Evolutionary conservation across 2,888 invertebrate species (phyloP), one percentile per base, ranked within the genome.

Genomic region (Nemapogon koenigi): DNA sequence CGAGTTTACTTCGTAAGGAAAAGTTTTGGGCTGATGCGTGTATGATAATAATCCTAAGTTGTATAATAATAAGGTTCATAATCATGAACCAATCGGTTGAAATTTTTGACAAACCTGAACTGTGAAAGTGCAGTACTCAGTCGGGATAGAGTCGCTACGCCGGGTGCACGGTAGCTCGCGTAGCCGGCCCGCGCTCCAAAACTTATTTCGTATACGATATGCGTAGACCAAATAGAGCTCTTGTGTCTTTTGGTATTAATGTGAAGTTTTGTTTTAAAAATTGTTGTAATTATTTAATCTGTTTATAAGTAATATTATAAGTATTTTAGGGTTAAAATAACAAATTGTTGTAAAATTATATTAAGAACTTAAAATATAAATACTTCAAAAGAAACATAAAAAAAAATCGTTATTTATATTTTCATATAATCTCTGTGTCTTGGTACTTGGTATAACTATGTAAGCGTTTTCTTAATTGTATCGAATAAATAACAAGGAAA

Each of bases 151-250:
- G 72, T 67, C 59, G 57, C 56, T 59, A 49, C 43, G 49, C 52
- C 50, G 66, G 55, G 53, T 53, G 60, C 50, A 60, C 62, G 53
- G 39, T 43, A 44, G 50, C 43, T 44, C 44, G 48, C 49, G 53
- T 42, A 48, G 13, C 40, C 38, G 46, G 51, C 43, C 47, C 17
- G n/a, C 55, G 52, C 52, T 50, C 33, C 55, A 46, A 49, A 76
- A 76, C 76, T 76, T 76, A 66, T 59, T 71, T 63, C 76, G 76
- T 60, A 57, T 33, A 19, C 33, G 19, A n/a, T n/a, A n/a, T n/a
- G n/a, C n/a, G n/a, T n/a, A n/a, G n/a, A n/a, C n/a, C n/a, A n/a
- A n/a, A n/a, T n/a, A n/a, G n/a, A n/a, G n/a, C n/a, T n/a, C n/a
- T n/a, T n/a, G n/a, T n/a, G n/a, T n/a, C n/a, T n/a, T n/a, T n/a